Conservation (phyloP, 2,113 vertebrate species). For the Colaptes auratus region DNA sequence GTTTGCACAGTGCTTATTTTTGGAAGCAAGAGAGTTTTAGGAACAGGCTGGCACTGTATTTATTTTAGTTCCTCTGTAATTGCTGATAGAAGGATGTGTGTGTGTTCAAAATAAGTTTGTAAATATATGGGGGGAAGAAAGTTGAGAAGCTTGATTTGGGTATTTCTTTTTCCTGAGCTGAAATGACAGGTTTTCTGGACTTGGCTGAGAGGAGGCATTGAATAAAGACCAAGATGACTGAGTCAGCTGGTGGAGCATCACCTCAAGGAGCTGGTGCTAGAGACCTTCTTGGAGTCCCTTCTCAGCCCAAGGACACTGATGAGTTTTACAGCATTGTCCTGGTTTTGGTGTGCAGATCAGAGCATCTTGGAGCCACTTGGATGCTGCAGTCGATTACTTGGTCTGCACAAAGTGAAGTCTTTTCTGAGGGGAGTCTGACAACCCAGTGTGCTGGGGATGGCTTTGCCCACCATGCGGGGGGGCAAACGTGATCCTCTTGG, state of each 20-base stretch:
- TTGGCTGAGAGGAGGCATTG: neutral
- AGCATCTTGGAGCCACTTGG: neutral
- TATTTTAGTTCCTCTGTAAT: conserved; percentile 53
- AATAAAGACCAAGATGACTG: neutral
- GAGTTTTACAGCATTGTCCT: neutral
- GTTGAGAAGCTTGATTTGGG: neutral
- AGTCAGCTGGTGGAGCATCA: neutral
- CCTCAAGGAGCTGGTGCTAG: neutral
- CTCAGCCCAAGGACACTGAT: neutral
- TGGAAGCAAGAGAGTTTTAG: conserved; percentile 18
- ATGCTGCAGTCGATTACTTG: neutral
- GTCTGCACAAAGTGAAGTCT: neutral
- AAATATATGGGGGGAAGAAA: neutral
- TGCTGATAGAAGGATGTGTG: conserved; percentile 8
- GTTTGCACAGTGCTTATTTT: conserved; percentile 61
- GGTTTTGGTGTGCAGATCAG: neutral
- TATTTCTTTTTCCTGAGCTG: neutral
- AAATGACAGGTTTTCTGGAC: conserved; percentile 24
- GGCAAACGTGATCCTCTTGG: neutral
- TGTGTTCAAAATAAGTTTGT: neutral
- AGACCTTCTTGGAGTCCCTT: neutral
- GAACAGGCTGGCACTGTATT: conserved; percentile 23
- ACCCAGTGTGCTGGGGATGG: neutral
- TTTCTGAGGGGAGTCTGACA: neutral
- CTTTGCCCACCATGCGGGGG: neutral